Evolutionary conservation across 1,140 invertebrate genomes (phyloP).

Genomic region (Lordiphosa clarofinis): DNA sequence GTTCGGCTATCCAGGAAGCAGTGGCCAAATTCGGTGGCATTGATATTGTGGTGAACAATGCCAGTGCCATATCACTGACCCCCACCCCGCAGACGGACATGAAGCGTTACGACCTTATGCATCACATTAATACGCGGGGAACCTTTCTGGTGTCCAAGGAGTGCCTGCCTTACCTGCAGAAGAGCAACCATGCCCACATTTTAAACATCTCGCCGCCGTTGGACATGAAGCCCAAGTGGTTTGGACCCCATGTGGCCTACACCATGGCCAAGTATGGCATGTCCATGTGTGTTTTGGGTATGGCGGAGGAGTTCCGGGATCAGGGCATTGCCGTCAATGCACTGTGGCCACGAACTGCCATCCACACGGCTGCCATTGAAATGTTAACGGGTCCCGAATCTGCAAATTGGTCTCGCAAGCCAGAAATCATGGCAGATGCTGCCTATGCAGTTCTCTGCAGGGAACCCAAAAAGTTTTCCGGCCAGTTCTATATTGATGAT

Average conservation of each 20-base stretch:
- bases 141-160: slow-evolving; percentile 96
- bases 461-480: slow-evolving; percentile 89
- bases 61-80: slow-evolving; percentile 96
- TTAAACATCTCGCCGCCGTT: slow-evolving; percentile 97
- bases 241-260: slow-evolving; percentile 95
- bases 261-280: slow-evolving; percentile 99
- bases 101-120: slow-evolving; percentile 98
- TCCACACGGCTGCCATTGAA: slow-evolving; percentile 97
- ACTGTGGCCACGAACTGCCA: slow-evolving; percentile 97
- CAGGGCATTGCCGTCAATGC: slow-evolving; percentile 96
- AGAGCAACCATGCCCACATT: slow-evolving; percentile 96
- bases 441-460: slow-evolving; percentile 92
- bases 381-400: slow-evolving; percentile 91
- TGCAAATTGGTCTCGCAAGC: slow-evolving; percentile 85
- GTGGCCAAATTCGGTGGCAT: slow-evolving; percentile 97
- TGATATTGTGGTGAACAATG: slow-evolving; percentile 97
- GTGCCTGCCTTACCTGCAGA: slow-evolving; percentile 94
- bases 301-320: slow-evolving; percentile 94
- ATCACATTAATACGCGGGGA: slow-evolving; percentile 93
- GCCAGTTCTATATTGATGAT: slow-evolving; percentile 97
- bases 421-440: slow-evolving; percentile 97
- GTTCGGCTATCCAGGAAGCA: slow-evolving; percentile 88
- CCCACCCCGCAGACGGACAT: slow-evolving; percentile 92
- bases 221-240: slow-evolving; percentile 94
- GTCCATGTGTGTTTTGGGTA: slow-evolving; percentile 98